Evolutionary conservation across 2,113 vertebrate species (phyloP).

Genomic region (Oophaga pumilio): DNA sequence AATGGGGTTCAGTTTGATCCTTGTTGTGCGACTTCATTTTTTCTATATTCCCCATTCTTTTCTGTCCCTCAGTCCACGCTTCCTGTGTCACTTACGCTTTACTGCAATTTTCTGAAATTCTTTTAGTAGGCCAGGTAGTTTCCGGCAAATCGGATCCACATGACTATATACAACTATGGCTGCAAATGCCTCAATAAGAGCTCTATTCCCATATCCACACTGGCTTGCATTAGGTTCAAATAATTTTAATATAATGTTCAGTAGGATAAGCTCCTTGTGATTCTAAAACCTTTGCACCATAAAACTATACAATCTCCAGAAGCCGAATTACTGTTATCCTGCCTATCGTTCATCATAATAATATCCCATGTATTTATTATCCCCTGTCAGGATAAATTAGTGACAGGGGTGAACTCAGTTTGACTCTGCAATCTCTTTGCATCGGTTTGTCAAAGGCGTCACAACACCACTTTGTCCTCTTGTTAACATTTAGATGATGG

Average conservation of each 20-base stretch:
- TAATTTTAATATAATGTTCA: neutral
- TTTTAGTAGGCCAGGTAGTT: neutral
- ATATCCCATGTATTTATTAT: neutral
- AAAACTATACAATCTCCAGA: neutral
- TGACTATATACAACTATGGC: neutral
- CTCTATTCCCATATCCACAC: neutral
- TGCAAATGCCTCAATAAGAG: neutral
- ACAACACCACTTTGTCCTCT: neutral
- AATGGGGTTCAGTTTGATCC: neutral
- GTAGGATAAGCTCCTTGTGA: neutral
- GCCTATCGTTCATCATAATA: neutral
- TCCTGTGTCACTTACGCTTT: neutral
- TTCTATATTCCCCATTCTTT: neutral
- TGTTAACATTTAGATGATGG: slow-evolving; percentile 28
- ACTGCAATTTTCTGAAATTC: neutral
- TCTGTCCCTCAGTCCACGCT: neutral
- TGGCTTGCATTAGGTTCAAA: neutral
- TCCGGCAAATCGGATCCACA: neutral
- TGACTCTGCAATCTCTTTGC: slow-evolving; percentile 17
- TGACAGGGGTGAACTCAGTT: neutral
- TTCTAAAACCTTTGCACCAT: neutral
- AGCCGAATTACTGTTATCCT: neutral
- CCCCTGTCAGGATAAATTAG: slow-evolving; percentile 2
- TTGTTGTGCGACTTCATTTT: neutral
- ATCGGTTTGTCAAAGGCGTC: neutral